Conservation (phyloP, 2,888 invertebrate genomes). For the Agrypnus murinus region DNA sequence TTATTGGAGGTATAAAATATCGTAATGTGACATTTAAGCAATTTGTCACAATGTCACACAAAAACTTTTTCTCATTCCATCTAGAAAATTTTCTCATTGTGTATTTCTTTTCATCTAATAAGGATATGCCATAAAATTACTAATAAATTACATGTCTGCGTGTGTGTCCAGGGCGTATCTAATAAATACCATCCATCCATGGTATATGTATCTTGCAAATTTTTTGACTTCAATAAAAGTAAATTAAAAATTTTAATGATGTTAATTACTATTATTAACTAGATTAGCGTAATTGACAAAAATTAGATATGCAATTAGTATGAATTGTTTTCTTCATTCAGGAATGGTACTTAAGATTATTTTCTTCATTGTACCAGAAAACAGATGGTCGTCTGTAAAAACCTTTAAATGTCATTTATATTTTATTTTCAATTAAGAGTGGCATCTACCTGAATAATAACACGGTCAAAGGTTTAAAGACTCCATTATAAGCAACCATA, state of each 20-base stretch:
- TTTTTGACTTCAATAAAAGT: too few species aligned
- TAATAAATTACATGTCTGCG: slow-evolving; percentile 9
- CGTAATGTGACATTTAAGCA: slow-evolving; percentile 41
- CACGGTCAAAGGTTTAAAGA: slow-evolving; percentile 55
- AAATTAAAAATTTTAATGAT: too few species aligned
- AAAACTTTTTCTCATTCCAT: slow-evolving; percentile 17
- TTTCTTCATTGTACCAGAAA: slow-evolving; percentile 14
- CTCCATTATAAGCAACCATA: slow-evolving; percentile 50
- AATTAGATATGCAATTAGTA: too few species aligned
- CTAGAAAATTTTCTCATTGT: slow-evolving; percentile 27
- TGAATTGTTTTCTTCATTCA: background rate
- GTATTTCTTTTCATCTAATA: slow-evolving; percentile 22
- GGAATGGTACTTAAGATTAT: slow-evolving; percentile 17
- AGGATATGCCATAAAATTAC: slow-evolving; percentile 19
- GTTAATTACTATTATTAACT: too few species aligned
- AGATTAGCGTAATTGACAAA: too few species aligned
- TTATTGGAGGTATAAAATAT: slow-evolving; percentile 42
- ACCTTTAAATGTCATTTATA: slow-evolving; percentile 42
- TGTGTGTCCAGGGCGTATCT: slow-evolving; percentile 4
- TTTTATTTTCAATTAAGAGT: slow-evolving; percentile 56
- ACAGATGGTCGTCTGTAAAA: slow-evolving; percentile 26
- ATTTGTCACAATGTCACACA: slow-evolving; percentile 42
- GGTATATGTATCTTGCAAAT: too few species aligned
- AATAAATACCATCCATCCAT: too few species aligned
- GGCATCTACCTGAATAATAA: slow-evolving; percentile 55